Evolutionary conservation across 1,140 invertebrate genomes (phyloP).

Genomic region (Plectus sambesii): DNA sequence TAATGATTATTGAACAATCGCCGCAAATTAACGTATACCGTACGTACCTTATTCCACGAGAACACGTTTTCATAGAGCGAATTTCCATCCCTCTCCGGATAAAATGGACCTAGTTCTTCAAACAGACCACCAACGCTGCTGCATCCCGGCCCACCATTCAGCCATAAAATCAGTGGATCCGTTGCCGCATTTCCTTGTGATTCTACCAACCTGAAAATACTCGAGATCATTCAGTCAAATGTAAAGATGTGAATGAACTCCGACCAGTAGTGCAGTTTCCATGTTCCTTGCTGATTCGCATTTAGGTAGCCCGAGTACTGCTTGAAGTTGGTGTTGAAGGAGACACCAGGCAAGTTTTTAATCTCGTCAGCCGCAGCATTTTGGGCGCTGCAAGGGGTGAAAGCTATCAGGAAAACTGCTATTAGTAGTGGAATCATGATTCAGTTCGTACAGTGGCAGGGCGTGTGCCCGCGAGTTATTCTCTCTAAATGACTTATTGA

Average conservation of each 20-base stretch:
- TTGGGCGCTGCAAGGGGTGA: no score
- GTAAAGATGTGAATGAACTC: no score
- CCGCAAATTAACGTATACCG: no score
- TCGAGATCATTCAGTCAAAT: neutral
- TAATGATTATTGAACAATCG: no score
- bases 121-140: constrained; percentile 50
- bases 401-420: no score
- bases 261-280: constrained; percentile 29
- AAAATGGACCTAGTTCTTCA: constrained; percentile 51
- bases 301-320: constrained; percentile 38
- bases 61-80: constrained; percentile 47
- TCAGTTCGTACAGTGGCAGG: no score
- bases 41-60: constrained; percentile 51
- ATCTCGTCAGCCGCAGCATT: constrained; percentile 37
- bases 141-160: constrained; percentile 53
- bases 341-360: constrained; percentile 35
- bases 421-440: no score
- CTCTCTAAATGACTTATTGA: no score
- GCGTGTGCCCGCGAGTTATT: no score
- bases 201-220: constrained; percentile 47
- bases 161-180: constrained; percentile 52
- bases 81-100: constrained; percentile 39
- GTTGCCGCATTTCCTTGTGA: constrained; percentile 45
- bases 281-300: constrained; percentile 19
- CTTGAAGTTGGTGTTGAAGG: constrained; percentile 42